phyloP scores from a whole-genome alignment of 2,797 vertebrate species.

The Dipus sagitta region DNA sequence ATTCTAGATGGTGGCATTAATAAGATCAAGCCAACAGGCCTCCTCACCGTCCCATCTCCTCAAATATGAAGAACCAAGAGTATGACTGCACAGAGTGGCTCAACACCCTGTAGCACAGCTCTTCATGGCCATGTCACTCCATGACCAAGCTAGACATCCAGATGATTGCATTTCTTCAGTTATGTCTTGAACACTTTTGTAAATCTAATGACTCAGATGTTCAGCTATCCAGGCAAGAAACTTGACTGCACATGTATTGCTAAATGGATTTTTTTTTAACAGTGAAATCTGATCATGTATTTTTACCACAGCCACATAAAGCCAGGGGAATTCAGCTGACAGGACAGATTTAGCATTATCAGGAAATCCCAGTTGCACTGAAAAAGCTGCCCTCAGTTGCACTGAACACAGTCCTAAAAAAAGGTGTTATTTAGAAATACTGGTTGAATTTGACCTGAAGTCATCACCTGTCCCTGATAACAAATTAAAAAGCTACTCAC shows the following conservation, averaged over 20 bases:
- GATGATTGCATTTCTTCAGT: slow-evolving; percentile 25
- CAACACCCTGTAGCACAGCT: accelerated
- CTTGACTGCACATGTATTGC: slow-evolving; percentile 68
- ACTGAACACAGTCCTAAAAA: slow-evolving; percentile 53
- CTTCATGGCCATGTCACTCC: background rate
- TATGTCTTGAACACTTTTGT: slow-evolving; percentile 40
- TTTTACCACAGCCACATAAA: slow-evolving; percentile 53
- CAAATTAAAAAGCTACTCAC: slow-evolving; percentile 33
- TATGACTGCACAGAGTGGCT: background rate
- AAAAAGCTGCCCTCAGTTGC: background rate
- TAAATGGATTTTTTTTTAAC: slow-evolving; percentile 66
- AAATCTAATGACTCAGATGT: slow-evolving; percentile 8
- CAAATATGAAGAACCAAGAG: slow-evolving; percentile 91
- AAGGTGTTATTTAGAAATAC: slow-evolving; percentile 65
- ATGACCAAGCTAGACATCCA: background rate
- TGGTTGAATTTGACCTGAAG: slow-evolving; percentile 62
- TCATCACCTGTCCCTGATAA: slow-evolving; percentile 34
- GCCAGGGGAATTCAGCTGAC: slow-evolving; percentile 55
- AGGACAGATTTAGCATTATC: slow-evolving; percentile 54
- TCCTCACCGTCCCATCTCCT: slow-evolving; percentile 96
- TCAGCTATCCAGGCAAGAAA: slow-evolving; percentile 46
- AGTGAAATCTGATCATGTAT: slow-evolving; percentile 63
- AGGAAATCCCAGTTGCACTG: slow-evolving; percentile 62
- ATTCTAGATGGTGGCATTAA: slow-evolving; percentile 98
- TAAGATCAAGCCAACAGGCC: slow-evolving; percentile 97